Base-by-base conservation (phyloP, 1,140 invertebrate species). In the Orchesella cincta region DNA sequence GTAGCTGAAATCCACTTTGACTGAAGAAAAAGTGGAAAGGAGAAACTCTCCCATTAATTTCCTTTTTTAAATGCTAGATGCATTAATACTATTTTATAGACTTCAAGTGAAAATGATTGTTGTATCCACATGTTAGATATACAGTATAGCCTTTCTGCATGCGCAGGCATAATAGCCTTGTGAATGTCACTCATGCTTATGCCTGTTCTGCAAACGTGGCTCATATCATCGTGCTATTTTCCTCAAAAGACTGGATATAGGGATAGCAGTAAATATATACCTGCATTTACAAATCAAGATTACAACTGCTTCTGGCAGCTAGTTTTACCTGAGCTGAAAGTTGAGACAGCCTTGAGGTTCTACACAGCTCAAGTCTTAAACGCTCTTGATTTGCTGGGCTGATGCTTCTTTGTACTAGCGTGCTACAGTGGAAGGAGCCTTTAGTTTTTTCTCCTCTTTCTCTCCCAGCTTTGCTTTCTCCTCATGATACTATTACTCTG, bases 21-120 rank as follows among this genome's bases (percentile, higher is more conserved):
- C 18, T 8, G 39, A 46, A 46, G 39, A 5, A 46, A 23, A 14
- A 26, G 23, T 8, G 14, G 52, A 57, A 57, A n/a, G 23, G 23
- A 57, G 3, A 57, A 3, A 26, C 23, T 57, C 52, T 57, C 14
- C 52, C 52, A 57, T 57, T 57, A 57, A 57, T 57, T 57, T 57
- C 52, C 52, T 14, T n/a, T 57, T 57, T 18, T n/a, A 57, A 57
- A 46, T 46, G 39, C n/a, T 46, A 46, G 39, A 46, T 46, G 18
- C 39, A 46, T 46, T 5, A 8, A 46, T 46, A 46, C 39, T 46
- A 46, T 46, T 46, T 8, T 5, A 8, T 46, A 46, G 39, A 8
- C 39, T 46, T 46, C 39, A 46, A 46, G 39, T 46, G 39, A 46
- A 18, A 8, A 46, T 46, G 5, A 18, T 18, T 46, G 39, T 46